Conservation (phyloP, 2,113 vertebrate genomes). For the Ciconia maguari region DNA sequence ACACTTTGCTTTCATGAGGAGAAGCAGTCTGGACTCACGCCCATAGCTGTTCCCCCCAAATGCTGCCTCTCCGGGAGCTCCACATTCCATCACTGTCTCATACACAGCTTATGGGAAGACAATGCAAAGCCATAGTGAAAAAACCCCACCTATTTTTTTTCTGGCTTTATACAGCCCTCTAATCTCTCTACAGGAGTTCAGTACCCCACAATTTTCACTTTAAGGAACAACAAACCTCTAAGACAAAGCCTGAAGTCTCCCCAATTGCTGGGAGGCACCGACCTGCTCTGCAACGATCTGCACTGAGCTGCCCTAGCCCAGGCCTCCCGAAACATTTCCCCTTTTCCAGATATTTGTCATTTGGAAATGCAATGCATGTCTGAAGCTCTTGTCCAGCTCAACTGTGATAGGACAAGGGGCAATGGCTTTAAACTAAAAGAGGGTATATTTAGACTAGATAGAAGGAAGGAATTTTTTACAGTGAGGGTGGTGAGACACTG, state of each 20-base stretch:
- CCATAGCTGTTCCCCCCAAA: not conserved
- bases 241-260: not conserved
- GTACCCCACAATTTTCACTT: not conserved
- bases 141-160: not conserved
- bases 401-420: rapidly evolving
- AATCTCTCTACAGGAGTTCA: not conserved
- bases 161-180: not conserved
- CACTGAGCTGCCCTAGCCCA: not conserved
- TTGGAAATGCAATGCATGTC: not conserved
- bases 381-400: not conserved
- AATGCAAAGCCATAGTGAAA: not conserved
- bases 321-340: not conserved
- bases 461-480: not conserved
- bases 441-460: not conserved
- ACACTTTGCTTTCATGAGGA: not conserved
- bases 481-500: not conserved
- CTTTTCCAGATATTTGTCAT: not conserved
- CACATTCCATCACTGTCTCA: not conserved
- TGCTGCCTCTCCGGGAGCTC: rapidly evolving
- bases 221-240: not conserved
- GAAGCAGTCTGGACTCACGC: not conserved
- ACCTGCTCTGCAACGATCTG: not conserved
- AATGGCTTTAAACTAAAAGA: not conserved
- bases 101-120: not conserved
- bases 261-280: not conserved